A percentile compares a stretch with the other conserved stretches of the same genome.
phyloP scores from a whole-genome alignment of 2,113 vertebrate species.

The Phyllostomus discolor region DNA sequence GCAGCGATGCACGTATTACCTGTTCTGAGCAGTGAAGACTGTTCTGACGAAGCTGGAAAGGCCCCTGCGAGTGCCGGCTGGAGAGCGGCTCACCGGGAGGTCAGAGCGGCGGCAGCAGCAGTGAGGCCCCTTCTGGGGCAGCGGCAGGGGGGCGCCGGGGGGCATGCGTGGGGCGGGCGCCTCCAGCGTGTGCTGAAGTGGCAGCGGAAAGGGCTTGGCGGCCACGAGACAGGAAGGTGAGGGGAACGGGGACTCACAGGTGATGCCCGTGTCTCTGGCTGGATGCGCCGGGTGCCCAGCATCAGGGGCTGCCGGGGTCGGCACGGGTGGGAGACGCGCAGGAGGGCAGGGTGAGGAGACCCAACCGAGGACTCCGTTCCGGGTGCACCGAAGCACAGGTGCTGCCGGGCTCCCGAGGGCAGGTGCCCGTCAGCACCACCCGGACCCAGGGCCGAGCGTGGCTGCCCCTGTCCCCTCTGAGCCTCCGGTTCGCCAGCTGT shows the following conservation, averaged over 20 bases:
- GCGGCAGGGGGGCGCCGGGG: too few species aligned
- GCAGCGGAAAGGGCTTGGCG: neutral
- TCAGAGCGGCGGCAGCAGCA: too few species aligned
- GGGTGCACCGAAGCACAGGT: neutral
- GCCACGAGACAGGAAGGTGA: neutral
- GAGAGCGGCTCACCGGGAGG: neutral
- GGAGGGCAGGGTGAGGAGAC: neutral
- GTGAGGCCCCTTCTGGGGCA: too few species aligned
- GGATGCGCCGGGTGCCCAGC: neutral
- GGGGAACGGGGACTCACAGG: neutral
- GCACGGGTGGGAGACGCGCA: too few species aligned
- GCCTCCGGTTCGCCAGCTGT: neutral
- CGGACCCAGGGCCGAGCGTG: too few species aligned
- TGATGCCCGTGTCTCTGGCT: too few species aligned
- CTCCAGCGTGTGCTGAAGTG: too few species aligned
- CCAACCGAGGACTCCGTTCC: neutral
- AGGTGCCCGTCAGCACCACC: too few species aligned
- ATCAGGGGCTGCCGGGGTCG: neutral
- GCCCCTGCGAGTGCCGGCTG: neutral
- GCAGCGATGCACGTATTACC: too few species aligned
- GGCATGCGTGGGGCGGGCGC: too few species aligned
- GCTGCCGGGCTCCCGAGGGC: too few species aligned
- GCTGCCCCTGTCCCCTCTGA: rapidly evolving
- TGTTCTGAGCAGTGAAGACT: too few species aligned
- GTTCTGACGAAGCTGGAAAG: neutral